These are phyloP conservation scores for Rissa tridactyla DNA, from an alignment of 2,113 vertebrate species.

Conservation along the genomic window DNA sequence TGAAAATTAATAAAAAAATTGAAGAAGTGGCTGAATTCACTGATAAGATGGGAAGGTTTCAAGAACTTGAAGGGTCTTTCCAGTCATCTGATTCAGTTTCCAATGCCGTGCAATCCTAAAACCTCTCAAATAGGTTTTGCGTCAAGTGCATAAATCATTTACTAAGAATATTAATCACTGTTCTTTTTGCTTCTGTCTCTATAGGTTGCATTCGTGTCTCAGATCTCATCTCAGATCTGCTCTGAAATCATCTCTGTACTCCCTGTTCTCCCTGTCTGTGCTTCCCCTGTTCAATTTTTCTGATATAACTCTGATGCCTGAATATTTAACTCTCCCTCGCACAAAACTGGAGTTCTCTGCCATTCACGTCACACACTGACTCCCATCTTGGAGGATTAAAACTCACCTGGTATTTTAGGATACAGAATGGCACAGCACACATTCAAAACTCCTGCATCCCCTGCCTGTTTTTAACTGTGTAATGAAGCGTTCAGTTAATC, in stretches of 20 bases:
- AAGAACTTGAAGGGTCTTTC: not conserved
- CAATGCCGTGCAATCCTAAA: not conserved
- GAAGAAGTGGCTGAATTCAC: not conserved
- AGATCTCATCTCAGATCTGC: not conserved
- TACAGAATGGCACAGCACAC: not conserved
- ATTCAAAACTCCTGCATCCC: not conserved
- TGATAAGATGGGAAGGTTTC: not conserved
- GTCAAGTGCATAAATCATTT: not conserved
- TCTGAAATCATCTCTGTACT: not conserved
- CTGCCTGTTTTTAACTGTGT: not conserved
- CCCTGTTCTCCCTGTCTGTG: not conserved
- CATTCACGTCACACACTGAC: rapidly evolving
- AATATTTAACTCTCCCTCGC: not conserved
- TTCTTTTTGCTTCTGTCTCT: not conserved
- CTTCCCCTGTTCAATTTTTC: not conserved
- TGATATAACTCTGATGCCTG: not conserved
- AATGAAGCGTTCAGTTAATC: not conserved
- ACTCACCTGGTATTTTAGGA: not conserved
- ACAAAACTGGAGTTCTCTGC: not conserved
- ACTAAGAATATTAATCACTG: not conserved
- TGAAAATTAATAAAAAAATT: conserved; percentile 1
- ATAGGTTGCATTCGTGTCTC: not conserved
- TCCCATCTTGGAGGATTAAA: not conserved
- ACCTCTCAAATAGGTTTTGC: not conserved
- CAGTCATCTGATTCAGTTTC: not conserved